These are phyloP conservation scores for Bucco capensis DNA, from an alignment of 2,113 vertebrate genomes.

Conservation along the genomic window DNA sequence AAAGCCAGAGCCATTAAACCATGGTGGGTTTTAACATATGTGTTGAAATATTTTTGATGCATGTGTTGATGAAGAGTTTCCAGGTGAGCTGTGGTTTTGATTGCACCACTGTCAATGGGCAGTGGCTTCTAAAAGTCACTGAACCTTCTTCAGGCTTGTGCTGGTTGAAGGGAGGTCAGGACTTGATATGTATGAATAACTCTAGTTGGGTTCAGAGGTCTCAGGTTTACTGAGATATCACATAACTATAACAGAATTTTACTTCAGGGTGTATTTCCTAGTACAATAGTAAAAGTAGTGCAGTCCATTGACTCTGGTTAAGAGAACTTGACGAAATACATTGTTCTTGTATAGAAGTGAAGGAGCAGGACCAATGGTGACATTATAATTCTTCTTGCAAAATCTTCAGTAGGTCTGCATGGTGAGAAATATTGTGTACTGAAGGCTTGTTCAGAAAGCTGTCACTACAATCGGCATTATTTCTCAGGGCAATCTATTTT, in stretches of 20 bases:
- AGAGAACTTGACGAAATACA: not conserved
- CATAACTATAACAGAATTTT: conserved; percentile 78
- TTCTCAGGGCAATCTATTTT: not conserved
- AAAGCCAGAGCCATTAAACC: not conserved
- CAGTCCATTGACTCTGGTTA: not conserved
- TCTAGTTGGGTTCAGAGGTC: not conserved
- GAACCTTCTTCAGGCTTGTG: not conserved
- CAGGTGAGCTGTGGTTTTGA: not conserved
- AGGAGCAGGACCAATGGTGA: not conserved
- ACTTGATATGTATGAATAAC: not conserved
- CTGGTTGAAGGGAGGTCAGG: not conserved
- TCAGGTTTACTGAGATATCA: conserved; percentile 73
- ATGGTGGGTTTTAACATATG: not conserved
- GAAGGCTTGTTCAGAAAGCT: not conserved
- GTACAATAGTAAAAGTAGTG: conserved; percentile 1
- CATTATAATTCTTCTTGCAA: not conserved
- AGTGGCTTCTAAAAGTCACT: not conserved
- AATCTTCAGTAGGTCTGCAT: not conserved
- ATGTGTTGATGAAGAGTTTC: not conserved
- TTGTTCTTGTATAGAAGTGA: not conserved
- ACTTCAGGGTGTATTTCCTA: conserved; percentile 61
- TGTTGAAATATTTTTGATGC: conserved; percentile 17
- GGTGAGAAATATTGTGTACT: not conserved
- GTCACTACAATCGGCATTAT: not conserved
- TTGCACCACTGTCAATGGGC: not conserved